phyloP scores from a whole-genome alignment of 2,113 vertebrate species.

The Nanorana parkeri region DNA sequence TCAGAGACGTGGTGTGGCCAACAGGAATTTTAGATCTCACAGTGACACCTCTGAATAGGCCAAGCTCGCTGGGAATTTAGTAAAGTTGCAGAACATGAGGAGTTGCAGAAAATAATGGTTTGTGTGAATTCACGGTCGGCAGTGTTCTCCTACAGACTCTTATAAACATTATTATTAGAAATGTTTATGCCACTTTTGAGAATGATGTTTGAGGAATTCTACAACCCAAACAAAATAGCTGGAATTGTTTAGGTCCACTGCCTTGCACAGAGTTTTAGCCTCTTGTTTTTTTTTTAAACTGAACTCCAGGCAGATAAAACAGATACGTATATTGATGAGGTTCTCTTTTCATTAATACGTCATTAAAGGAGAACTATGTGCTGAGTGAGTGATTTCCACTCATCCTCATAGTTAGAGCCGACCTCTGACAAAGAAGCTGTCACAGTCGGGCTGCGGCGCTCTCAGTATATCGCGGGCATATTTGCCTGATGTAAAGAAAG shows the following conservation, averaged over 20 bases:
- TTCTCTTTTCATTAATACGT: too few relatives aligned
- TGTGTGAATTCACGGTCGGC: neutral
- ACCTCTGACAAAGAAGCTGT: too few relatives aligned
- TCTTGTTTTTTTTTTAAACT: too few relatives aligned
- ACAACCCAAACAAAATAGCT: neutral
- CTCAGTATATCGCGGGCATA: too few relatives aligned
- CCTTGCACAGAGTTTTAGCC: neutral
- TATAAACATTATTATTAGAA: neutral
- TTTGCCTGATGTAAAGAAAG: too few relatives aligned
- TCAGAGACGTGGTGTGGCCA: neutral
- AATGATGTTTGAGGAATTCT: neutral
- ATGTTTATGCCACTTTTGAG: neutral
- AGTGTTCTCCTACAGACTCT: neutral
- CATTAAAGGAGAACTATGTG: too few relatives aligned
- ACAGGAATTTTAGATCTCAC: slow-evolving; percentile 6
- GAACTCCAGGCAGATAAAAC: too few relatives aligned
- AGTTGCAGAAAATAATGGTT: neutral
- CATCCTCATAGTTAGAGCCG: too few relatives aligned
- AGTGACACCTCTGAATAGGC: slow-evolving; percentile 10
- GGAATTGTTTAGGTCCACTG: neutral
- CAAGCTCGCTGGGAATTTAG: neutral
- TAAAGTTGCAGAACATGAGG: slow-evolving; percentile 1
- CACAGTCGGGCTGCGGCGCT: too few relatives aligned
- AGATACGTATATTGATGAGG: too few relatives aligned
- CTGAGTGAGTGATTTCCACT: too few relatives aligned